phyloP scores from a whole-genome alignment of 2,888 invertebrate species.

The Cryptus viduatorius region DNA sequence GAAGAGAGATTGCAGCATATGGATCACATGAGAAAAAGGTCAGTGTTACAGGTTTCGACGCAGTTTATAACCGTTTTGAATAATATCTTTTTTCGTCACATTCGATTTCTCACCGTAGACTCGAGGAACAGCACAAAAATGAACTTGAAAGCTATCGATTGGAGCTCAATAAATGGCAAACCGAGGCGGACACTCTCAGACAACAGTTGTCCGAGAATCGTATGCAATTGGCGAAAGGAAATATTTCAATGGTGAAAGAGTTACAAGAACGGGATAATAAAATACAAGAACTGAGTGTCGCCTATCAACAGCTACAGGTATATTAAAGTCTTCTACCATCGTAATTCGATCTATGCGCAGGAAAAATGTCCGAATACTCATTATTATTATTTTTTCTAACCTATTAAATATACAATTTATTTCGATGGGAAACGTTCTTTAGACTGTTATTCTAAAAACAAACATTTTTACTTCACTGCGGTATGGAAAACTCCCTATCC shows the following conservation, averaged over 20 bases:
- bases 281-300: slow-evolving; percentile 85
- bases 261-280: slow-evolving; percentile 85
- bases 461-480: too few relatives aligned
- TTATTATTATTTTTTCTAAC: too few relatives aligned
- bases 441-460: too few relatives aligned
- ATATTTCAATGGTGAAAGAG: slow-evolving; percentile 82
- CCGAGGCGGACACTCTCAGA: slow-evolving; percentile 85
- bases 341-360: not conserved
- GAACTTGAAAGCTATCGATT: slow-evolving; percentile 89
- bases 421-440: too few relatives aligned
- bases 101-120: slow-evolving; percentile 77
- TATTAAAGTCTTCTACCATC: not conserved
- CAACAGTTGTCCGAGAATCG: slow-evolving; percentile 84
- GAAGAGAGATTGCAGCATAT: slow-evolving; percentile 89
- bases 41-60: slow-evolving; percentile 45
- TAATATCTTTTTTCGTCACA: slow-evolving; percentile 14
- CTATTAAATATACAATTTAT: not conserved
- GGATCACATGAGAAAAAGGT: slow-evolving; percentile 87
- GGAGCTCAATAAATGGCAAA: slow-evolving; percentile 88
- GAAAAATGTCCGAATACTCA: not conserved
- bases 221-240: slow-evolving; percentile 81
- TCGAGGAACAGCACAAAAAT: slow-evolving; percentile 88
- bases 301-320: slow-evolving; percentile 84
- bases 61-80: not conserved
- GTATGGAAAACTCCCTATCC: too few relatives aligned